Conservation (phyloP, 2,113 vertebrate genomes). For the Limanda limanda region DNA sequence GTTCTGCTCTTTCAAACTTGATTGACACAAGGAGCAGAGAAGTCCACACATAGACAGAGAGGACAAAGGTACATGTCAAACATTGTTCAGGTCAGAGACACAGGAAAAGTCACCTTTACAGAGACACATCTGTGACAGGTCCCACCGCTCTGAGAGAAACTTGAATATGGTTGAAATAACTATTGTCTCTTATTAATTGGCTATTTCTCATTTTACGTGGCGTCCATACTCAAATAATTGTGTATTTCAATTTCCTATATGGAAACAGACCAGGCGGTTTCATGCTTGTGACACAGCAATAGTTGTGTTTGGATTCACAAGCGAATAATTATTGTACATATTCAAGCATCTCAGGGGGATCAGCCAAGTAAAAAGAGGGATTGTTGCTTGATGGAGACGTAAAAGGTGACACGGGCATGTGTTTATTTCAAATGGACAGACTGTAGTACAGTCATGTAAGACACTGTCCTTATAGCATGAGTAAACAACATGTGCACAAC, state of each 20-base stretch:
- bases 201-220: constrained; percentile 18
- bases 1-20: constrained; percentile 70
- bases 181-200: constrained; percentile 33
- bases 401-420: constrained; percentile 69
- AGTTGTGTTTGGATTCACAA: constrained; percentile 13
- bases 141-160: constrained; percentile 65
- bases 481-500: constrained; percentile 7
- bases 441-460: constrained; percentile 50
- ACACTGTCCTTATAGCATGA: constrained; percentile 27
- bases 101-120: constrained; percentile 67
- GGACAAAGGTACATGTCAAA: constrained; percentile 72
- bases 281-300: constrained; percentile 7
- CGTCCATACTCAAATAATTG: constrained; percentile 9
- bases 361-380: constrained; percentile 32
- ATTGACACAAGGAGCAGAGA: constrained; percentile 77
- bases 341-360: constrained; percentile 79
- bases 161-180: constrained; percentile 74
- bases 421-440: constrained; percentile 49
- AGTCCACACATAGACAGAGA: constrained; percentile 65
- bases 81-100: constrained; percentile 69
- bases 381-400: constrained; percentile 58
- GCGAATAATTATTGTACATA: constrained; percentile 52
- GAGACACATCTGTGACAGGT: constrained; percentile 58
- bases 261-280: constrained; percentile 14
- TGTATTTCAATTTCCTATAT: neutral